Evolutionary conservation across 2,113 vertebrate genomes (phyloP).

Genomic region (Heliornis fulica): DNA sequence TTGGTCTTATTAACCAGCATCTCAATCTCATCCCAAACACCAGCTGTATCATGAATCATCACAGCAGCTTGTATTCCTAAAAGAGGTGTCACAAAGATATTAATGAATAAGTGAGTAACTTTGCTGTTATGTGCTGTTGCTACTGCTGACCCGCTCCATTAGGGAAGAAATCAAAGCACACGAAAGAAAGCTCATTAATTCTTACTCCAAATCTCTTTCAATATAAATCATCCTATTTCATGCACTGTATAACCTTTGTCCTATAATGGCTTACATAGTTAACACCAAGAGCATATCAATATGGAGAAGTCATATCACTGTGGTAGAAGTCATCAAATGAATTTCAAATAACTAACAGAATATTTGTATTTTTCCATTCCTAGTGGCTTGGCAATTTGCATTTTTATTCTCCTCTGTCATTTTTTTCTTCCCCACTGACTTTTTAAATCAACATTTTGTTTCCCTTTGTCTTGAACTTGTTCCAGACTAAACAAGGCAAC

Average conservation of each 20-base stretch:
- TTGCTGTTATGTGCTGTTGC: not conserved
- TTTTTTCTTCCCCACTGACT: not conserved
- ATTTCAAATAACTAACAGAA: not conserved
- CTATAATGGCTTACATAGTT: not conserved
- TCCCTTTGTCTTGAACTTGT: slow-evolving; percentile 11
- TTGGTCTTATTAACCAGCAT: not conserved
- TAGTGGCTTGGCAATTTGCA: not conserved
- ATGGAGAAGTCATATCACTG: not conserved
- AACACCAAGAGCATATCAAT: not conserved
- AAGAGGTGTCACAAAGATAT: not conserved
- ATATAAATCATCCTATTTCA: not conserved
- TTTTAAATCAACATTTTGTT: slow-evolving; percentile 17
- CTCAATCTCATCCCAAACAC: not conserved
- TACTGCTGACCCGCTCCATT: not conserved
- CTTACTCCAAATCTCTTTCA: not conserved
- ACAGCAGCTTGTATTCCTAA: not conserved
- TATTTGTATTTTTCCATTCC: slow-evolving; percentile 4
- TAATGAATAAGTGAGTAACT: not conserved
- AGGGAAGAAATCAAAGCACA: not conserved
- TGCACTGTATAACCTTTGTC: not conserved
- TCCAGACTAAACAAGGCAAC: not conserved
- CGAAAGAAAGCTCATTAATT: not conserved
- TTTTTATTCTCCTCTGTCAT: slow-evolving; percentile 19
- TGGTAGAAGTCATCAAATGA: not conserved
- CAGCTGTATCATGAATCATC: not conserved